phyloP scores from a whole-genome alignment of 1,140 invertebrate species.

The Pogonus chalceus region DNA sequence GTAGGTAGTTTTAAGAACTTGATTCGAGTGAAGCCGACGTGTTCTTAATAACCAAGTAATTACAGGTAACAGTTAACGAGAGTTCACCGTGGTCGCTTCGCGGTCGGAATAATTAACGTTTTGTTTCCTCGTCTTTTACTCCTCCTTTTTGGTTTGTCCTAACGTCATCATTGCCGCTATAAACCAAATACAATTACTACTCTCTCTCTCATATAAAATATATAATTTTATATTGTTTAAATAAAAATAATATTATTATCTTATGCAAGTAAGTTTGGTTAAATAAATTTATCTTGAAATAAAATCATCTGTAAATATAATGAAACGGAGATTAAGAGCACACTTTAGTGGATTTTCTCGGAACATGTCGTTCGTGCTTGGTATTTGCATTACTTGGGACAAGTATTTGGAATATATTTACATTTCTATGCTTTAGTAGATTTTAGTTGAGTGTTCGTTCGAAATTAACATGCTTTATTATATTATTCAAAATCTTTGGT shows the following conservation, averaged over 20 bases:
- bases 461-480: background rate
- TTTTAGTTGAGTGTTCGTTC: background rate
- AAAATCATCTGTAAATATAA: too few relatives aligned
- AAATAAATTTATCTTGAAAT: too few relatives aligned
- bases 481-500: background rate
- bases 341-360: too few relatives aligned
- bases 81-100: background rate
- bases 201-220: too few relatives aligned
- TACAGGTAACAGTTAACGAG: background rate
- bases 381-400: background rate
- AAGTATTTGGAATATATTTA: constrained; percentile 6
- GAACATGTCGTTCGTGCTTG: too few relatives aligned
- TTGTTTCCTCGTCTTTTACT: background rate
- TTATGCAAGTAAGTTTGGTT: too few relatives aligned
- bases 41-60: background rate
- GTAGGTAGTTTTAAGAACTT: background rate
- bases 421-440: background rate
- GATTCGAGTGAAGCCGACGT: background rate
- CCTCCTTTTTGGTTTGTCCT: background rate
- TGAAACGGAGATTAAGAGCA: too few relatives aligned
- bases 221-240: too few relatives aligned
- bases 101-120: background rate
- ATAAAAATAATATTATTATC: too few relatives aligned
- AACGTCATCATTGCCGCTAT: too few relatives aligned
- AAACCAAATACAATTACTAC: too few relatives aligned